Conservation (phyloP, 2,797 vertebrate species). For the Acridotheres tristis region DNA sequence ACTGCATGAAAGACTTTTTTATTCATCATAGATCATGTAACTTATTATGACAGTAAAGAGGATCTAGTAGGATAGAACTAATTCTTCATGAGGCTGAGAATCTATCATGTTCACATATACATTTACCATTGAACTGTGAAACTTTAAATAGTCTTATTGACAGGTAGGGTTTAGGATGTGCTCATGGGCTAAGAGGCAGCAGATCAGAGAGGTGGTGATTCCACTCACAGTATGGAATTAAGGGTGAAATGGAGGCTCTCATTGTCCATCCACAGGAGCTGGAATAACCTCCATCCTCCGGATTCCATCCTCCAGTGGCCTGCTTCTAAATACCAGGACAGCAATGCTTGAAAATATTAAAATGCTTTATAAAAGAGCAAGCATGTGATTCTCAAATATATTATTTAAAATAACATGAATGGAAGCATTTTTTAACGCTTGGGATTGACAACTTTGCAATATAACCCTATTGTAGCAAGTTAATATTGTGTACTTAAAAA, state of each 20-base stretch:
- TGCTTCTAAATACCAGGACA: background rate
- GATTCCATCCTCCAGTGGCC: background rate
- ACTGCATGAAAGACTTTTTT: background rate
- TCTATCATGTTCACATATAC: background rate
- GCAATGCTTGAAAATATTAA: background rate
- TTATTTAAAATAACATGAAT: background rate
- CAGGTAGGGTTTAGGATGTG: background rate
- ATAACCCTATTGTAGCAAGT: background rate
- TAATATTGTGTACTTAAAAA: background rate
- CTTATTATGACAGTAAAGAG: background rate
- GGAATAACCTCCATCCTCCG: background rate
- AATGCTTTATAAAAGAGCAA: background rate
- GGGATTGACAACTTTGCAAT: background rate
- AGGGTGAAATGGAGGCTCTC: background rate
- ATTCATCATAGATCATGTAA: background rate
- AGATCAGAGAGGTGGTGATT: background rate
- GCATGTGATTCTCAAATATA: background rate
- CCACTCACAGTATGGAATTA: background rate
- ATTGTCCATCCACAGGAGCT: background rate
- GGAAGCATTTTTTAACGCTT: background rate
- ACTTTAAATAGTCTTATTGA: background rate
- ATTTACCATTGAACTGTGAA: background rate
- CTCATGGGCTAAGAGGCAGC: background rate
- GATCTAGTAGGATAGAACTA: background rate
- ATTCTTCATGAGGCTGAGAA: background rate